Evolutionary conservation across 2,113 vertebrate species (phyloP), one percentile per base, ranked within the genome.

Genomic region (Probosciger aterrimus): DNA sequence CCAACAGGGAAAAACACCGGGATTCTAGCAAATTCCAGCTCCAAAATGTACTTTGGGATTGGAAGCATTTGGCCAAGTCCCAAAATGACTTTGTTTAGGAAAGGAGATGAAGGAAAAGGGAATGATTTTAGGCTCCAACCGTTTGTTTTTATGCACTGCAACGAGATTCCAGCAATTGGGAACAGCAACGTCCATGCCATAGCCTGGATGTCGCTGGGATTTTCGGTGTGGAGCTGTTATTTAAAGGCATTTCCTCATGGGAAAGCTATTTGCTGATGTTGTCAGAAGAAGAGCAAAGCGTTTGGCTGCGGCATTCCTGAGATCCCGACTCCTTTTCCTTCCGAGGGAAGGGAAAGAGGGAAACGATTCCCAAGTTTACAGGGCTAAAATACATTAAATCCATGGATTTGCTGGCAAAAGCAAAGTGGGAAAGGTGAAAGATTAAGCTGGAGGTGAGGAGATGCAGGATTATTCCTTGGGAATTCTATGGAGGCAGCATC

Each of bases 41-140:
- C 82, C 60, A 73, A 96, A 82, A 96, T 44, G 84, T 43, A 94
- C 52, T 8, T 53, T 11, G 52, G 52, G 28, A 50, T 50, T 2
- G 5, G 49, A 27, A 50, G 49, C 24, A 47, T 23, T 23, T 6
- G 47, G 22, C 47, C 23, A 23, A 24, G 20, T 23, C 20, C 46
- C 96, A 97, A 96, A 97, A 96, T 46, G 92, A 95, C 97, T 97
- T 94, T 97, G 97, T 97, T 98, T 98, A 97, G 96, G 96, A 91
- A 88, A 97, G 88, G 91, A 95, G 94, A 97, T 79, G 78, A 80
- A 96, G 89, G 82, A 90, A 92, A 89, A 96, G 88, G 81, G 93
- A 97, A 97, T 94, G 47, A 96, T 96, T 95, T 97, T 94, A 95
- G 97, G 96, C 95, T 97, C 95, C 92, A 17, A 20, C 4, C 18